A percentile compares a stretch with the other conserved stretches of the same genome.
Evolutionary conservation across 64 coral and sea anemone genomes (phyloP).

Genomic region (Cladopsammia gracilis): DNA sequence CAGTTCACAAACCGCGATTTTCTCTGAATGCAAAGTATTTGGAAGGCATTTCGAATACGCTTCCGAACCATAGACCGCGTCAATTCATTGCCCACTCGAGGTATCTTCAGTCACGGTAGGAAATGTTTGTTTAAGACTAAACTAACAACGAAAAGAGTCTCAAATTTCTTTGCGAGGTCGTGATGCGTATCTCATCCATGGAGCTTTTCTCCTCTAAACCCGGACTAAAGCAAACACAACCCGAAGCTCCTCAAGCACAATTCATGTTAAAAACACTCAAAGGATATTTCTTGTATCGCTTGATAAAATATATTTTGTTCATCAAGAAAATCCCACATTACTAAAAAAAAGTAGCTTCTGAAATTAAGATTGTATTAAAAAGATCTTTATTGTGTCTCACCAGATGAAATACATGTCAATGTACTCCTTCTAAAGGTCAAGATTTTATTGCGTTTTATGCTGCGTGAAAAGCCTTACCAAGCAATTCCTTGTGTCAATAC

Average conservation of each 20-base stretch:
- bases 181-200: background rate
- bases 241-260: background rate
- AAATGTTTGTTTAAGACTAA: constrained; percentile 50
- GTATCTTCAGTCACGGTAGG: constrained; percentile 46
- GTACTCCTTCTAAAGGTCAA: constrained; percentile 24
- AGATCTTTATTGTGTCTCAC: background rate
- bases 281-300: background rate
- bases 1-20: background rate
- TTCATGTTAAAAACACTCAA: background rate
- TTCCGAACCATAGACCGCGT: background rate
- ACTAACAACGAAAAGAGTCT: constrained; percentile 22
- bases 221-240: background rate
- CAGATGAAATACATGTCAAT: background rate
- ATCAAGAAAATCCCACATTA: background rate
- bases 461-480: background rate
- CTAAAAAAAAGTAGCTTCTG: background rate
- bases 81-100: constrained; percentile 40
- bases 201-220: background rate
- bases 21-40: constrained; percentile 29
- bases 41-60: constrained; percentile 26
- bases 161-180: background rate
- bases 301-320: background rate
- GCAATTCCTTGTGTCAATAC: constrained; percentile 37
- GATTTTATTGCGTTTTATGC: constrained; percentile 59
- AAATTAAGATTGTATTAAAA: constrained; percentile 2